Conservation (phyloP, 2,797 vertebrate species). For the Halcyon leucocephala region DNA sequence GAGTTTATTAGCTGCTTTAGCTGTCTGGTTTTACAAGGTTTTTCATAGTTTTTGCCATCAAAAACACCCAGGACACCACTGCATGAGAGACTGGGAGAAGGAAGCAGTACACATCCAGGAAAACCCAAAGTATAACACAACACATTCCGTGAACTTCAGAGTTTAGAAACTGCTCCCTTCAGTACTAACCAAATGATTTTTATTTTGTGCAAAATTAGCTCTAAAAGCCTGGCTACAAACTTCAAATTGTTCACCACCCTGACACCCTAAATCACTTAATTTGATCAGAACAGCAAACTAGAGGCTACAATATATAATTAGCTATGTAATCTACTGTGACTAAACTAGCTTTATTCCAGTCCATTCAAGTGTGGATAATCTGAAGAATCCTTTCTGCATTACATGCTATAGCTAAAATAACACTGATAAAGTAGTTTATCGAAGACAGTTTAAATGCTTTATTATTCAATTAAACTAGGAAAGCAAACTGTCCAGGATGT, state of each 20-base stretch:
- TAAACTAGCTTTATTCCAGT: conserved; percentile 29
- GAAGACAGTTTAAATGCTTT: not conserved
- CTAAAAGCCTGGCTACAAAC: not conserved
- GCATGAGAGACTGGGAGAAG: not conserved
- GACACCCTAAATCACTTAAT: not conserved
- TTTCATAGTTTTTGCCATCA: not conserved
- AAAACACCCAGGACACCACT: not conserved
- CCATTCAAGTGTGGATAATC: conserved; percentile 35
- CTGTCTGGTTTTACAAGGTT: not conserved
- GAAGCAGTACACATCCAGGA: not conserved
- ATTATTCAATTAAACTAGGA: not conserved
- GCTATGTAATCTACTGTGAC: conserved; percentile 22
- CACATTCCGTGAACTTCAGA: not conserved
- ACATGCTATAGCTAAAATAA: conserved; percentile 17
- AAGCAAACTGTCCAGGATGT: not conserved
- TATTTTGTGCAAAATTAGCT: not conserved
- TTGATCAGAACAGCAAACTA: conserved; percentile 31
- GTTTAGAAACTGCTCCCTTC: not conserved
- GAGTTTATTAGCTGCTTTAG: not conserved
- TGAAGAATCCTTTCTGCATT: conserved; percentile 1
- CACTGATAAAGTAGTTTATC: conserved; percentile 8
- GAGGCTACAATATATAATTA: conserved; percentile 8
- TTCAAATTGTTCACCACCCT: not conserved
- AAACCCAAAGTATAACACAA: not conserved
- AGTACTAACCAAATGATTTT: not conserved